These are phyloP conservation scores for Leptodirus hochenwartii DNA, from an alignment of 2,888 invertebrate genomes.

Conservation along the genomic window DNA sequence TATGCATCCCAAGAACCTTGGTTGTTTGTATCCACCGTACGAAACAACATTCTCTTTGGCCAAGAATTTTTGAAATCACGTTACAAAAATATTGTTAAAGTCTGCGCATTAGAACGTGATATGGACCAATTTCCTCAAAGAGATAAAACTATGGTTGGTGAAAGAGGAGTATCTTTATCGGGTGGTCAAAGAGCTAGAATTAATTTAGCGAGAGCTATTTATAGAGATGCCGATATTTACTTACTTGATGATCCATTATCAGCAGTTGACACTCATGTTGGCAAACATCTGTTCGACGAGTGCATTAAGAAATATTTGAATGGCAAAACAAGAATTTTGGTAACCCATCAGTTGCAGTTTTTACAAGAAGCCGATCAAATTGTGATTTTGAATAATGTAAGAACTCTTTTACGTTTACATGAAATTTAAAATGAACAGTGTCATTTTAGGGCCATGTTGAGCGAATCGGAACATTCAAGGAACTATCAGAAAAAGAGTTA, in stretches of 20 bases:
- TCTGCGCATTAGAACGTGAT: slow-evolving; percentile 46
- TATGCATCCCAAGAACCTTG: slow-evolving; percentile 71
- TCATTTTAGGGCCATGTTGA: slow-evolving; percentile 39
- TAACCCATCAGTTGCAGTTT: slow-evolving; percentile 73
- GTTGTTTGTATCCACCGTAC: slow-evolving; percentile 50
- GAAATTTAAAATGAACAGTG: not conserved
- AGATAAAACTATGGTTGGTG: slow-evolving; percentile 59
- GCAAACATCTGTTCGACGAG: slow-evolving; percentile 53
- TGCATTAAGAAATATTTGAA: slow-evolving; percentile 38
- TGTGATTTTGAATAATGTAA: slow-evolving; percentile 41
- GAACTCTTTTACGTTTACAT: slow-evolving; percentile 1
- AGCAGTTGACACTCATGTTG: slow-evolving; percentile 64
- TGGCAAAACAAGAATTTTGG: slow-evolving; percentile 51
- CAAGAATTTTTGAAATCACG: slow-evolving; percentile 35
- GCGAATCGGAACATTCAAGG: slow-evolving; percentile 34
- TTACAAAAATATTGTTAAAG: slow-evolving; percentile 32
- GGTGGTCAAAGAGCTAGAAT: slow-evolving; percentile 70
- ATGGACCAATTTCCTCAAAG: slow-evolving; percentile 50
- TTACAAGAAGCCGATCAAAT: slow-evolving; percentile 45
- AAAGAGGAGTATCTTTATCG: slow-evolving; percentile 56
- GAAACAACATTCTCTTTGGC: slow-evolving; percentile 68
- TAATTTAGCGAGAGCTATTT: slow-evolving; percentile 58
- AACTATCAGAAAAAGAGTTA: slow-evolving; percentile 33
- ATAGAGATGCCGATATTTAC: slow-evolving; percentile 58
- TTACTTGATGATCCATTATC: slow-evolving; percentile 64